Conservation (phyloP, 2,797 vertebrate genomes). For the Cuculus canorus region DNA sequence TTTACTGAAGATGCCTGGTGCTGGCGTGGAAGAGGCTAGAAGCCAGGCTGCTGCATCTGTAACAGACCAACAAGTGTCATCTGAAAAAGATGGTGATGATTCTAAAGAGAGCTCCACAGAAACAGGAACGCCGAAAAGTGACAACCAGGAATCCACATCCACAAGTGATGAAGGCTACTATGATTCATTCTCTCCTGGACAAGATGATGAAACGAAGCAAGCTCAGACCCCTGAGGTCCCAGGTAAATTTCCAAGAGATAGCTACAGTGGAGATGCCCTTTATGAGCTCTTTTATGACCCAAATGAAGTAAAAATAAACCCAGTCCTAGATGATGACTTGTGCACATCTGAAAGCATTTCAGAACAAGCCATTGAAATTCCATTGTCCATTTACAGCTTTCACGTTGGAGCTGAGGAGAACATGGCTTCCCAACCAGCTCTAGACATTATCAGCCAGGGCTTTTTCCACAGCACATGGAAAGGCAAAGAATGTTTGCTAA, state of each 20-base stretch:
- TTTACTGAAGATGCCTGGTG: conserved; percentile 3
- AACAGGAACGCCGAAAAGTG: conserved; percentile 81
- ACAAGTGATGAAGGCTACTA: conserved; percentile 89
- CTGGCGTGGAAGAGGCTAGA: not conserved
- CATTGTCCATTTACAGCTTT: conserved; percentile 87
- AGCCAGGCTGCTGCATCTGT: not conserved
- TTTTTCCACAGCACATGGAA: conserved; percentile 85
- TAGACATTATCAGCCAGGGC: conserved; percentile 81
- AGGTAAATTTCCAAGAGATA: conserved; percentile 80
- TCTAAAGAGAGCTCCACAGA: conserved; percentile 77
- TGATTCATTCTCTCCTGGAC: conserved; percentile 82
- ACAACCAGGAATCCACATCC: conserved; percentile 83
- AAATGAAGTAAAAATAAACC: conserved; percentile 71
- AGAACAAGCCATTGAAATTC: conserved; percentile 77
- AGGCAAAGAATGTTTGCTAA: conserved; percentile 86
- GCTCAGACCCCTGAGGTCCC: conserved; percentile 63
- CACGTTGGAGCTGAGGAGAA: conserved; percentile 86
- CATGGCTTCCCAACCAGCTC: conserved; percentile 78
- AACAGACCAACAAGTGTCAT: conserved; percentile 37
- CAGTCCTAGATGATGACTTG: conserved; percentile 77
- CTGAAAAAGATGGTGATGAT: conserved; percentile 63
- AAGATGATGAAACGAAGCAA: conserved; percentile 80
- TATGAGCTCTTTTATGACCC: conserved; percentile 86
- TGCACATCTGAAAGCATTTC: conserved; percentile 78
- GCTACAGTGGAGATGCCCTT: conserved; percentile 87